These are phyloP conservation scores for Drosophila erecta DNA, from an alignment of 1,140 invertebrate genomes.

Conservation along the genomic window DNA sequence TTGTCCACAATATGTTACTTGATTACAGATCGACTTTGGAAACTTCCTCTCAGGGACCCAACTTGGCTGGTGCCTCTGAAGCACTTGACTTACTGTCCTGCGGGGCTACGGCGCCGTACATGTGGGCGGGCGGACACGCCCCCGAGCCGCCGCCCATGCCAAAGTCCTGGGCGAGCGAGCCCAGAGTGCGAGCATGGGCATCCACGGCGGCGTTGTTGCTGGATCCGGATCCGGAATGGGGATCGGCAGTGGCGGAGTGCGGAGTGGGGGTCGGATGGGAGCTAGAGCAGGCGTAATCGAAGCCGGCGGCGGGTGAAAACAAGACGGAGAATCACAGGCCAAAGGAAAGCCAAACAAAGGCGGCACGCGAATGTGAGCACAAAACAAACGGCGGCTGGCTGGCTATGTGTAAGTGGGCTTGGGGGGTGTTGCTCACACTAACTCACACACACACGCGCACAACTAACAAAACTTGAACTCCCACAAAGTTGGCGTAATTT, in stretches of 20 bases:
- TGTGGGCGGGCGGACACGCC: constrained; percentile 70
- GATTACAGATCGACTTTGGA: too few relatives aligned
- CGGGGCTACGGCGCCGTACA: constrained; percentile 81
- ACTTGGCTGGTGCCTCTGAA: not conserved
- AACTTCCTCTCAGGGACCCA: too few relatives aligned
- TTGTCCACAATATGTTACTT: too few relatives aligned
- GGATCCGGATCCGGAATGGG: constrained; percentile 56
- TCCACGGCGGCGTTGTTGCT: constrained; percentile 84
- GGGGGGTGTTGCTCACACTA: constrained; percentile 66
- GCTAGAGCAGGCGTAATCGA: constrained; percentile 28
- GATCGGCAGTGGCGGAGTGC: not conserved
- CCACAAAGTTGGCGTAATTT: constrained; percentile 74
- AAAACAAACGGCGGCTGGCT: constrained; percentile 61
- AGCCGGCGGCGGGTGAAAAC: constrained; percentile 20
- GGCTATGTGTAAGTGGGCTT: constrained; percentile 45
- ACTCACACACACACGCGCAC: constrained; percentile 32
- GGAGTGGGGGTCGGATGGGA: constrained; percentile 32
- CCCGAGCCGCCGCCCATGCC: constrained; percentile 85
- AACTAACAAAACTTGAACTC: constrained; percentile 62
- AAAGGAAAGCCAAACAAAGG: constrained; percentile 33
- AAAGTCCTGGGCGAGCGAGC: constrained; percentile 83
- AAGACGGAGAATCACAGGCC: not conserved
- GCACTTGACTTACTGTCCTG: constrained; percentile 83
- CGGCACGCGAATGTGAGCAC: constrained; percentile 72
- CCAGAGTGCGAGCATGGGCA: constrained; percentile 80